phyloP scores from a whole-genome alignment of 1,140 invertebrate species.

The Brachionus asplanchnoidis region DNA sequence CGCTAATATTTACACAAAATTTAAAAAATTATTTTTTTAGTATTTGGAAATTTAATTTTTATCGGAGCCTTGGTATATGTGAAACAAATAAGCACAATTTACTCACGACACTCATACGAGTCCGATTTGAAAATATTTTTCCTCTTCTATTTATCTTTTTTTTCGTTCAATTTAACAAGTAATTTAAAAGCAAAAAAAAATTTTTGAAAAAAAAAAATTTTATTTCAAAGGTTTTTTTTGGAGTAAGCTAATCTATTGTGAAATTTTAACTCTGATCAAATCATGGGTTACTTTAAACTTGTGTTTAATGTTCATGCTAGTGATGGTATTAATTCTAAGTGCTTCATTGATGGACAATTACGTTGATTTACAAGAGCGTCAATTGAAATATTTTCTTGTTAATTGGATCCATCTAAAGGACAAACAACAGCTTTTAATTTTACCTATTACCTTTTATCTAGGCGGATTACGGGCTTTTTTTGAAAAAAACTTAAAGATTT shows the following conservation, averaged over 20 bases:
- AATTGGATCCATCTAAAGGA: background rate
- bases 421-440: conserved; percentile 8
- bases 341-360: background rate
- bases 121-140: background rate
- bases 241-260: background rate
- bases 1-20: no score
- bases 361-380: background rate
- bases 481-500: background rate
- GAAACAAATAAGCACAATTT: conserved; percentile 9
- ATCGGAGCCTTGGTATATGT: background rate
- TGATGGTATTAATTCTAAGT: background rate
- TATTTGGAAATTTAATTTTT: background rate
- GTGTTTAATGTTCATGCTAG: background rate
- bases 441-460: background rate
- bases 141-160: background rate
- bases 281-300: background rate
- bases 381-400: background rate
- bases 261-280: background rate
- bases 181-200: background rate
- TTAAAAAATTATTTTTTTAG: background rate
- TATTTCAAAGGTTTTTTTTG: background rate
- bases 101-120: background rate
- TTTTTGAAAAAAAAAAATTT: background rate
- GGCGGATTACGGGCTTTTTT: background rate
- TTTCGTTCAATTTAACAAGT: background rate